Evolutionary conservation across 2,113 vertebrate species (phyloP).

Genomic region (Sapayoa aenigma): DNA sequence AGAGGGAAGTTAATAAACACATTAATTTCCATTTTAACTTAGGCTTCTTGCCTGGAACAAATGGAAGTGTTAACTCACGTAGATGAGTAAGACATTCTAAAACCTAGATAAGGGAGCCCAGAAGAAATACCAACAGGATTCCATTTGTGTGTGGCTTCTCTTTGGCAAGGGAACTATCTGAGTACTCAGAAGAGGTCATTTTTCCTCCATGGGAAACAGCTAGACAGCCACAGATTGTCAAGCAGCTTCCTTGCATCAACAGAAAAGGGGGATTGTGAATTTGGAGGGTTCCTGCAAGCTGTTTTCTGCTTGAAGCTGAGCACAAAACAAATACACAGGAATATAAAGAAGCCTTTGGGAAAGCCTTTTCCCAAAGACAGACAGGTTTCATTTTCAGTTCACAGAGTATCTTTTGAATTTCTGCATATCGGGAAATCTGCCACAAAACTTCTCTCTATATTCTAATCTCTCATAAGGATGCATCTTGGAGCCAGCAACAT

Average conservation of each 20-base stretch:
- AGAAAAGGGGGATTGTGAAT: background rate
- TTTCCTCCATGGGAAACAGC: background rate
- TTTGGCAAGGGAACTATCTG: background rate
- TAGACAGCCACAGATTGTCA: background rate
- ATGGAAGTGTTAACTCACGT: background rate
- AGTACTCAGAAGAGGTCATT: background rate
- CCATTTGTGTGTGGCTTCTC: background rate
- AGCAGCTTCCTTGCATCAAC: background rate
- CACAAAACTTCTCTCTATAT: background rate
- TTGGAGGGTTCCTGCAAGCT: background rate
- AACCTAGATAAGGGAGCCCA: background rate
- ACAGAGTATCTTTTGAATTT: background rate
- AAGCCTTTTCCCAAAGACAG: background rate
- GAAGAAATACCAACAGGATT: background rate
- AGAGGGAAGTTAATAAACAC: background rate
- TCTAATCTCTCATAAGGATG: background rate
- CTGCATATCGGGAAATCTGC: background rate
- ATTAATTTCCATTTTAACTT: slow-evolving; percentile 34
- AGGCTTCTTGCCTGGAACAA: background rate
- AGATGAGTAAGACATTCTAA: background rate
- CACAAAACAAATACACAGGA: background rate
- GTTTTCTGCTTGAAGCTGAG: background rate
- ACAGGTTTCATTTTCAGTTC: background rate
- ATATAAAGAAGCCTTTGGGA: background rate
- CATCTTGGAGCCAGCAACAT: background rate